phyloP scores from a whole-genome alignment of 2,797 vertebrate genomes.

The Sciaenops ocellatus region DNA sequence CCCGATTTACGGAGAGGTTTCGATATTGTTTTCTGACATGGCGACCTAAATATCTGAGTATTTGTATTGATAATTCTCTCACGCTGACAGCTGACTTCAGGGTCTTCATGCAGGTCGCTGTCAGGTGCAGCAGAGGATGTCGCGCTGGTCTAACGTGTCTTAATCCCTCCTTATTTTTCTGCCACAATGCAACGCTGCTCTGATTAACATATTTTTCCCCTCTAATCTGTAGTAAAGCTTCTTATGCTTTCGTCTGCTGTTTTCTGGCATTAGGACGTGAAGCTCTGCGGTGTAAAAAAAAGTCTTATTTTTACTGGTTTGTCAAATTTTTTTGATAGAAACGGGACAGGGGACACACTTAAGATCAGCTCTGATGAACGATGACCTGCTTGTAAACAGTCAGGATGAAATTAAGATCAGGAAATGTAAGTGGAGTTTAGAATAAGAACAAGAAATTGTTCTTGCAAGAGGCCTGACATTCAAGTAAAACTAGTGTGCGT shows the following conservation, averaged over 20 bases:
- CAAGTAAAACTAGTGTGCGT: constrained; percentile 25
- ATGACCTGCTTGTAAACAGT: neutral
- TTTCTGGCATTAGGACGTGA: neutral
- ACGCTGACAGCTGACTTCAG: neutral
- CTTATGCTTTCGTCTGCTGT: constrained; percentile 2
- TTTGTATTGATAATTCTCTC: neutral
- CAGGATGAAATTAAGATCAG: neutral
- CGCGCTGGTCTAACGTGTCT: neutral
- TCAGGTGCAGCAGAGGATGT: neutral
- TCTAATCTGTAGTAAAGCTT: neutral
- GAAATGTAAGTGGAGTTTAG: neutral
- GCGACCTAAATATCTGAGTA: neutral
- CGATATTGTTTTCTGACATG: neutral
- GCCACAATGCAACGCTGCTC: neutral
- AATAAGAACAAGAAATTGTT: neutral
- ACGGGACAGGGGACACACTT: no score
- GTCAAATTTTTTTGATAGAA: neutral
- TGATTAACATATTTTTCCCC: neutral
- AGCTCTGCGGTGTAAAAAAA: neutral
- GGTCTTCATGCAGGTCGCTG: no score
- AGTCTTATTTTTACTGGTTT: neutral
- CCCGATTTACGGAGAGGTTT: neutral
- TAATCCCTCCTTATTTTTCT: neutral
- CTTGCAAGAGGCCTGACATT: constrained; percentile 35
- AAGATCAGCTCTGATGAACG: neutral